Conservation (phyloP, 2,797 vertebrate species). For the Cirrhinus mrigala region DNA sequence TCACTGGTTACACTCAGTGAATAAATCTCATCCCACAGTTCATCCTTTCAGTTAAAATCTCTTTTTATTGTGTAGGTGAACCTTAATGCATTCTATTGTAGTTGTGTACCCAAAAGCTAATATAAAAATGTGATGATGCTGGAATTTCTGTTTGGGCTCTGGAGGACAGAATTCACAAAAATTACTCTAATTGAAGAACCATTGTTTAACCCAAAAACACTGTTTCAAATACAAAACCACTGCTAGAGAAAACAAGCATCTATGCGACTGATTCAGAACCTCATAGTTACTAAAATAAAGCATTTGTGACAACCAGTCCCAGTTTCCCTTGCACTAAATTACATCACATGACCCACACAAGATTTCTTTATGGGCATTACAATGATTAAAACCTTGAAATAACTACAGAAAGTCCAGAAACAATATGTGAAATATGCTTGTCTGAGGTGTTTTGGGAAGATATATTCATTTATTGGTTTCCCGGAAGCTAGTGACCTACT, state of each 20-base stretch:
- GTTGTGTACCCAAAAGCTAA: not conserved
- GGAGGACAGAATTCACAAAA: not conserved
- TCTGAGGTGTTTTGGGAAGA: conserved; percentile 28
- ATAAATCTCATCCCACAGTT: not conserved
- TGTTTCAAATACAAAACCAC: not conserved
- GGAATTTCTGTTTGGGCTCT: not conserved
- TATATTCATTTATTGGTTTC: conserved; percentile 42
- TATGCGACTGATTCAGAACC: not conserved
- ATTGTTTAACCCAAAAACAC: too few relatives aligned
- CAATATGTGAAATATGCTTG: not conserved
- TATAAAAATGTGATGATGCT: not conserved
- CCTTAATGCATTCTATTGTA: not conserved
- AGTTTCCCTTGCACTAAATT: not conserved
- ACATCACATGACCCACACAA: not conserved
- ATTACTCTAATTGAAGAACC: not conserved
- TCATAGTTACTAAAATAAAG: not conserved
- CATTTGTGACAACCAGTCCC: not conserved
- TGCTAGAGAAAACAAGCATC: not conserved
- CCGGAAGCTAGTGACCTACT: conserved; percentile 26
- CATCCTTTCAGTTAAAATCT: not conserved
- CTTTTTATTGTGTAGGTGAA: not conserved
- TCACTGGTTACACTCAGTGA: not conserved
- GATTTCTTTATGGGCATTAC: not conserved
- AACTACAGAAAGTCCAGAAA: conserved; percentile 14
- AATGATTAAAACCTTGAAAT: conserved; percentile 10